These are phyloP conservation scores for Puffinus mauretanicus DNA, from an alignment of 2,113 vertebrate species.

Conservation along the genomic window DNA sequence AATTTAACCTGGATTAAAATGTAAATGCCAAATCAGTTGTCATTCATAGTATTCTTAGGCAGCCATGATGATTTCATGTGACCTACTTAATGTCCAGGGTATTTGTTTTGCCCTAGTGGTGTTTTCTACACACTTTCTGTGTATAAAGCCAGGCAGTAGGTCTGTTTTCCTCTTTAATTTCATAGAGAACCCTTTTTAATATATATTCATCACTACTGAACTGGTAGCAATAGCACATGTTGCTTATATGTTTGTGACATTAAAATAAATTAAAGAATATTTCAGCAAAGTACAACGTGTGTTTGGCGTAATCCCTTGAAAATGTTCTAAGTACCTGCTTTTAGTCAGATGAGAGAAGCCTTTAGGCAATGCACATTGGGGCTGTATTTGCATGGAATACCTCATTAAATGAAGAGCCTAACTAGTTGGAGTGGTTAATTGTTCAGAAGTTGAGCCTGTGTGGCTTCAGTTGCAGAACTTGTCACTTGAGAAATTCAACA, in stretches of 20 bases:
- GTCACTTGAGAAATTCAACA: neutral
- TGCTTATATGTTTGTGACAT: neutral
- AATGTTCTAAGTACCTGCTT: neutral
- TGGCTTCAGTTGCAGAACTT: neutral
- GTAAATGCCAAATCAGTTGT: neutral
- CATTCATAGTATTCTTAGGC: neutral
- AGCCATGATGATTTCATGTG: neutral
- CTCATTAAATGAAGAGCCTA: neutral
- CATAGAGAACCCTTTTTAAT: neutral
- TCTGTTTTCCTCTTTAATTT: neutral
- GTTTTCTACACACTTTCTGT: neutral
- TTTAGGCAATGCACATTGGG: neutral
- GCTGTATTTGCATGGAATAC: neutral
- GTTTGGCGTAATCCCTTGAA: neutral
- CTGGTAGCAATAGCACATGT: neutral
- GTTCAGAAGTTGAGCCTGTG: neutral
- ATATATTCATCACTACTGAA: neutral
- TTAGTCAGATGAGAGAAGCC: neutral
- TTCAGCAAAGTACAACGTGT: neutral
- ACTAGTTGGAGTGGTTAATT: neutral
- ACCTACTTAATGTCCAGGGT: neutral
- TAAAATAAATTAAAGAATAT: neutral
- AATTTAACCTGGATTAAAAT: slow-evolving; percentile 43
- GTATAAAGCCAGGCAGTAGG: neutral
- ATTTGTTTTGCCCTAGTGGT: neutral